phyloP scores from a whole-genome alignment of 2,888 invertebrate species.

The Leptinotarsa rubiginosa region DNA sequence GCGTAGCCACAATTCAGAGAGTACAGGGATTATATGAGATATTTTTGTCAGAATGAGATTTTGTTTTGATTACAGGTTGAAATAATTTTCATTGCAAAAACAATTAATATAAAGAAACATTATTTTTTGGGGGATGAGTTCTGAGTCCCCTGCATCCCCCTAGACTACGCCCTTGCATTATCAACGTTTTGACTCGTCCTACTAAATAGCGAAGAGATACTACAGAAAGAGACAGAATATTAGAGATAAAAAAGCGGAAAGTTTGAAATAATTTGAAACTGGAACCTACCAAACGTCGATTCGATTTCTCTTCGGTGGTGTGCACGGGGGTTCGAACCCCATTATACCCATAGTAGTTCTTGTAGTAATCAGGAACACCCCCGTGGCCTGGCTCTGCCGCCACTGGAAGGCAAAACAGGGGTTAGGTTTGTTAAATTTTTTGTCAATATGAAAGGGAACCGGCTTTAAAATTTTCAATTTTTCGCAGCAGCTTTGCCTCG shows the following conservation, averaged over 20 bases:
- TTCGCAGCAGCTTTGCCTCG: conserved; percentile 66
- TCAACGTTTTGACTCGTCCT: not conserved
- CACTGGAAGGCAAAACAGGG: conserved; percentile 75
- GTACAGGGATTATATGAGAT: too few species aligned
- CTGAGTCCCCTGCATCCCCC: too few species aligned
- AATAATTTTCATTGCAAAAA: too few species aligned
- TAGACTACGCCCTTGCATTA: not conserved
- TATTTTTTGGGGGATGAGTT: too few species aligned
- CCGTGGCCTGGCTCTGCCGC: conserved; percentile 83
- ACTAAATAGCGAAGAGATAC: conserved; percentile 1
- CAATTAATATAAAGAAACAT: too few species aligned
- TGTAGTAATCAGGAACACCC: conserved; percentile 89
- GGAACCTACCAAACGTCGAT: conserved; percentile 78
- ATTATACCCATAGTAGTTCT: conserved; percentile 84
- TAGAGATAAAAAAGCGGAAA: conserved; percentile 30
- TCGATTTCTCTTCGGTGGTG: conserved; percentile 74
- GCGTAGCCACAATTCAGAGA: too few species aligned
- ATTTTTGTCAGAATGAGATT: too few species aligned
- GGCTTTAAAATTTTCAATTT: conserved; percentile 42
- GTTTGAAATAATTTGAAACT: conserved; percentile 23
- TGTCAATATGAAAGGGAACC: conserved; percentile 46
- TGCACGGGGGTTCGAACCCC: conserved; percentile 70
- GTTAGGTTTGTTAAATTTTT: conserved; percentile 43
- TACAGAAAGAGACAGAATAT: conserved; percentile 24
- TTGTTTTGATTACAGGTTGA: too few species aligned